A percentile compares a stretch with the other conserved stretches of the same genome.
Evolutionary conservation across 2,888 invertebrate genomes (phyloP).

Genomic region (Frankliniella intonsa): DNA sequence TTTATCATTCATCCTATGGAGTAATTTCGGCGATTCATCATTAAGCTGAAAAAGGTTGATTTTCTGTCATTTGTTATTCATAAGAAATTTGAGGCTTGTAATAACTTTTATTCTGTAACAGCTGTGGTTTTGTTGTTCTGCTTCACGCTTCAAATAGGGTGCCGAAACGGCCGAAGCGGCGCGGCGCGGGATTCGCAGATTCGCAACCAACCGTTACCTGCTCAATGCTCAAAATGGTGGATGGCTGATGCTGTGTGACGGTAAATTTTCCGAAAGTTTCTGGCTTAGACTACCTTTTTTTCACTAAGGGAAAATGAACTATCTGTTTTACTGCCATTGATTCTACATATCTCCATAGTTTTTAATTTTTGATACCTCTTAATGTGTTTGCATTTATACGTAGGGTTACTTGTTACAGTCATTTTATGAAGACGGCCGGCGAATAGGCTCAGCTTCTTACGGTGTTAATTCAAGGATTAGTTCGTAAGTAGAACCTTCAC

Average conservation of each 20-base stretch:
- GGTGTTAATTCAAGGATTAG: too few species aligned
- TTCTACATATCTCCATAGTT: neutral
- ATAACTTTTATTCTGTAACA: too few species aligned
- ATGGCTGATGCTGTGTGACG: neutral
- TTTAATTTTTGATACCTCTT: neutral
- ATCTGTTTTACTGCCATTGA: neutral
- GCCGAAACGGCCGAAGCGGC: too few species aligned
- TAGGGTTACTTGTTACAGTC: neutral
- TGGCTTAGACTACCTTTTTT: neutral
- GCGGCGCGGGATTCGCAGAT: too few species aligned
- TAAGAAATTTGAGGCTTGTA: too few species aligned
- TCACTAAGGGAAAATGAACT: neutral
- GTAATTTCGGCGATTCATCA: too few species aligned
- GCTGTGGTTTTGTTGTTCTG: too few species aligned
- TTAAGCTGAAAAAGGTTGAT: too few species aligned
- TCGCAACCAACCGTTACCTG: neutral
- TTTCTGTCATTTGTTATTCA: too few species aligned
- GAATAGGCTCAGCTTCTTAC: neutral
- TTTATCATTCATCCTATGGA: too few species aligned
- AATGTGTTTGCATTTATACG: neutral
- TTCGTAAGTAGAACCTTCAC: neutral
- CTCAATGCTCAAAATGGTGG: conserved; percentile 2
- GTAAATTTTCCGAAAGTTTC: neutral
- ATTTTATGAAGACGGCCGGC: neutral
- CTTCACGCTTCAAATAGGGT: too few species aligned